A percentile compares a stretch with the other conserved stretches of the same genome.
Evolutionary conservation across 2,888 invertebrate genomes (phyloP).

Genomic region (Patella depressa): DNA sequence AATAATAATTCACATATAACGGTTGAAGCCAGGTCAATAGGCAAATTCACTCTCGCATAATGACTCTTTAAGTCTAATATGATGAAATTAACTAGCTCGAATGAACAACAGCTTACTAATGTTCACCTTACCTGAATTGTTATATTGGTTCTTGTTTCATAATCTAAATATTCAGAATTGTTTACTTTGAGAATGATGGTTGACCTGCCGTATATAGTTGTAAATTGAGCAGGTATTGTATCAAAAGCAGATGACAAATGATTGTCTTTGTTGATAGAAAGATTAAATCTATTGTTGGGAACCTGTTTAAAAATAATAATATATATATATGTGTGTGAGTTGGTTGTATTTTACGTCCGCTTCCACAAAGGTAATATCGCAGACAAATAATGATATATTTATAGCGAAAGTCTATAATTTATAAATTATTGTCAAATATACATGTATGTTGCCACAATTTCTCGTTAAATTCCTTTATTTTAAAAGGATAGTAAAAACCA

Average conservation of each 20-base stretch:
- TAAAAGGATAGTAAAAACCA: constrained; percentile 15
- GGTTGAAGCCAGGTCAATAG: background rate
- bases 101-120: too few relatives aligned
- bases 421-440: too few relatives aligned
- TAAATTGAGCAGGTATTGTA: constrained; percentile 41
- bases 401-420: too few relatives aligned
- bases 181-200: constrained; percentile 50
- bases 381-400: constrained; percentile 1
- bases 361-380: too few relatives aligned
- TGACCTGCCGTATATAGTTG: constrained; percentile 46
- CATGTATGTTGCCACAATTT: background rate
- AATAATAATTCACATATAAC: background rate
- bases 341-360: too few relatives aligned
- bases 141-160: constrained; percentile 75
- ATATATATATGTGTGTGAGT: background rate
- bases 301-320: constrained; percentile 41
- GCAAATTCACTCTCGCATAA: background rate
- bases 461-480: constrained; percentile 15
- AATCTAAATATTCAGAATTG: constrained; percentile 79
- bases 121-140: constrained; percentile 50
- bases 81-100: too few relatives aligned
- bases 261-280: constrained; percentile 50
- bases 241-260: constrained; percentile 47
- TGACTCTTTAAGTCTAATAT: too few relatives aligned
- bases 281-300: constrained; percentile 49